Conservation (phyloP, 1,140 invertebrate species). For the Hyles euphorbiae region DNA sequence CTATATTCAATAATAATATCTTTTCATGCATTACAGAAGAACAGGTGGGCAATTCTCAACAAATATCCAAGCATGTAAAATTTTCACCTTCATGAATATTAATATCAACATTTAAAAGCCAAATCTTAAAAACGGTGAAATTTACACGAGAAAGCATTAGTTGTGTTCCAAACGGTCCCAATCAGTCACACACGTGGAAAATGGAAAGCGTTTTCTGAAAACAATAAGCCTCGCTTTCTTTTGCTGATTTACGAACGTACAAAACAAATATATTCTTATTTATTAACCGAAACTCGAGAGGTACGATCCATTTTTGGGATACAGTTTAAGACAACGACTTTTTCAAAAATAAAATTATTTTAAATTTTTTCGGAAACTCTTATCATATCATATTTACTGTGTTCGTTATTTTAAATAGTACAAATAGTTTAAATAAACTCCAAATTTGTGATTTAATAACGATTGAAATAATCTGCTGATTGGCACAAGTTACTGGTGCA, state of each 20-base stretch:
- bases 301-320: slow-evolving; percentile 22
- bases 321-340: slow-evolving; percentile 1
- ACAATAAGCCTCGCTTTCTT: slow-evolving; percentile 56
- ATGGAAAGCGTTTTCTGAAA: slow-evolving; percentile 52
- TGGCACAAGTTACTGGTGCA: too few species aligned
- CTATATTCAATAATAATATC: too few species aligned
- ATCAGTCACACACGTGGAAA: slow-evolving; percentile 61
- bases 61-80: too few species aligned
- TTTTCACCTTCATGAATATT: too few species aligned
- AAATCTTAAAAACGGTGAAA: slow-evolving; percentile 9
- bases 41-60: too few species aligned
- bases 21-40: too few species aligned
- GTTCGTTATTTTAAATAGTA: too few species aligned
- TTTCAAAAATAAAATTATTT: not conserved
- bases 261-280: slow-evolving; percentile 40
- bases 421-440: too few species aligned
- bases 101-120: not conserved
- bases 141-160: slow-evolving; percentile 41
- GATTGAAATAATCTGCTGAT: too few species aligned
- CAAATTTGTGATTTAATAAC: too few species aligned
- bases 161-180: slow-evolving; percentile 44
- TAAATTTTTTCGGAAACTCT: slow-evolving; percentile 3
- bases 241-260: slow-evolving; percentile 36
- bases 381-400: too few species aligned
- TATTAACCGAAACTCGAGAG: slow-evolving; percentile 36